Conservation (phyloP, 1,140 invertebrate species). For the Drosophila elegans region DNA sequence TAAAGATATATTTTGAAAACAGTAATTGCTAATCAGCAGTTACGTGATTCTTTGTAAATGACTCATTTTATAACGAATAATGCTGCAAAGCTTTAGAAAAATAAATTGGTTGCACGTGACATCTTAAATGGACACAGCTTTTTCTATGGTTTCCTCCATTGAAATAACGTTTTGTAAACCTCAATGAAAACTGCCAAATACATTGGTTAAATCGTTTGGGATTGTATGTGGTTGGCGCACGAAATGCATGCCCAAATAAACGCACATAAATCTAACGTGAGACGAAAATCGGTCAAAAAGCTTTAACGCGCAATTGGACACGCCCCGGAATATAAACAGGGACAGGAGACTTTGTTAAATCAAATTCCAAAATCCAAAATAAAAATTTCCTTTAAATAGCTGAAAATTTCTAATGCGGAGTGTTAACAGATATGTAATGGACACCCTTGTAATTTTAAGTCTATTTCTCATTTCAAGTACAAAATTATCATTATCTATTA, state of each 20-base stretch:
- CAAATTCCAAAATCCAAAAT: neutral
- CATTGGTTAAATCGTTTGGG: conserved; percentile 63
- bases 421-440: neutral
- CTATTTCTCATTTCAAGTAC: neutral
- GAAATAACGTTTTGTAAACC: conserved; percentile 27
- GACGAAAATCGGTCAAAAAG: conserved; percentile 53
- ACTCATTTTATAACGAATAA: neutral
- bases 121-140: conserved; percentile 36
- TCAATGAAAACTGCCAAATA: conserved; percentile 46
- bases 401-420: too few relatives aligned
- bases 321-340: conserved; percentile 18
- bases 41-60: neutral
- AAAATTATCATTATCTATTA: neutral
- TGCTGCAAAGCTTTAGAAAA: neutral
- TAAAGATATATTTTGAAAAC: neutral
- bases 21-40: conserved; percentile 10
- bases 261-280: conserved; percentile 70
- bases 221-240: conserved; percentile 10
- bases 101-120: conserved; percentile 71
- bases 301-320: conserved; percentile 67
- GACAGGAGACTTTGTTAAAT: neutral
- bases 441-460: neutral
- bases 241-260: conserved; percentile 60
- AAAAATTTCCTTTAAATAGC: neutral
- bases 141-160: conserved; percentile 18